phyloP scores from a whole-genome alignment of 2,797 vertebrate species.

The Aratinga solstitialis region DNA sequence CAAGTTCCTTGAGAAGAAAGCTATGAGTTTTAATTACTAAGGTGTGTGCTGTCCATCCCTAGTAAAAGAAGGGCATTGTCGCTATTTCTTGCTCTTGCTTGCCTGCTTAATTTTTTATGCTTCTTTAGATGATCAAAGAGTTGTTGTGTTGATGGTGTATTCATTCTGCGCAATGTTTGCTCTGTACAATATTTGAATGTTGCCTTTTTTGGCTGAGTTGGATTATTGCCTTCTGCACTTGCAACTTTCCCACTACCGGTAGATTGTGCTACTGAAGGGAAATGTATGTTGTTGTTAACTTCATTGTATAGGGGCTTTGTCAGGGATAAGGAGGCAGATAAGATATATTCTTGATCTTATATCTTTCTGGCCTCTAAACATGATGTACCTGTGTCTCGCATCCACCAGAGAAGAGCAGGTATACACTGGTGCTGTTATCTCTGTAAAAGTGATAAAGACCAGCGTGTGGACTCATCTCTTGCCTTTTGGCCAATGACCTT shows the following conservation, averaged over 20 bases:
- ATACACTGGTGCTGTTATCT: neutral
- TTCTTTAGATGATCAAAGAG: constrained; percentile 22
- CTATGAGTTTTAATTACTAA: constrained; percentile 53
- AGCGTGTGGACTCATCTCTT: neutral
- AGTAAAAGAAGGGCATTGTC: constrained; percentile 6
- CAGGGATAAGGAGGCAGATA: neutral
- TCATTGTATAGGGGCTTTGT: neutral
- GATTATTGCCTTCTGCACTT: neutral
- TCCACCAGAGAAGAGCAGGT: neutral
- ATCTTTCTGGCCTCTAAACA: neutral
- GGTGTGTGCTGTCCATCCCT: constrained; percentile 40
- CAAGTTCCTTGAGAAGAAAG: constrained; percentile 62
- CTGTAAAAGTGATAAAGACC: neutral
- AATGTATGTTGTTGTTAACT: neutral
- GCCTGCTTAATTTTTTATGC: constrained; percentile 28
- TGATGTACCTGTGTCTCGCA: neutral
- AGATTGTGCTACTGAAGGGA: neutral
- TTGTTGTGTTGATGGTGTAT: neutral
- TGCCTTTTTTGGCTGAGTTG: neutral
- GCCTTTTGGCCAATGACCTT: neutral
- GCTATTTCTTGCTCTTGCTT: constrained; percentile 58
- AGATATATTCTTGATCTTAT: neutral
- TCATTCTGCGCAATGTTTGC: neutral
- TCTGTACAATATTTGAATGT: neutral
- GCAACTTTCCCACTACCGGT: neutral